phyloP scores from a whole-genome alignment of 2,797 vertebrate species.

The Staurois parvus region DNA sequence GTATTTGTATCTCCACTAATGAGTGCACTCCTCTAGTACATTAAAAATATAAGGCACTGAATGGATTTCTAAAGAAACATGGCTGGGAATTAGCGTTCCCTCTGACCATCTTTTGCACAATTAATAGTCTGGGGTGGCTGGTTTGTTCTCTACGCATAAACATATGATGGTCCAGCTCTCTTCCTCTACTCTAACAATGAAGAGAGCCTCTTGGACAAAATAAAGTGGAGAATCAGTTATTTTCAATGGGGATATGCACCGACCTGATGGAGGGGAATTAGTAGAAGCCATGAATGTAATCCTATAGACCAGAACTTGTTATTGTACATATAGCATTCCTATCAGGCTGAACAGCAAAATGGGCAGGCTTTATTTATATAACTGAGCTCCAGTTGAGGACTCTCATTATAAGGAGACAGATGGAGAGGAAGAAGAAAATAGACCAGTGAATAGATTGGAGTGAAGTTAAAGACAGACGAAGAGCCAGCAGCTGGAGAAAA shows the following conservation, averaged over 20 bases:
- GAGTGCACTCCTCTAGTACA: background rate
- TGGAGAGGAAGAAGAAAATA: background rate
- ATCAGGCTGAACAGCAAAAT: conserved; percentile 6
- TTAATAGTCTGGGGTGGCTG: background rate
- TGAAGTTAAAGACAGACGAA: background rate
- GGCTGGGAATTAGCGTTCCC: background rate
- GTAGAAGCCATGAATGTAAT: conserved; percentile 2
- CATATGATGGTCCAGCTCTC: background rate
- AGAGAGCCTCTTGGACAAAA: conserved; percentile 11
- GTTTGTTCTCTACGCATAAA: background rate
- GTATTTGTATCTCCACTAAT: background rate
- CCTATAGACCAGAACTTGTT: background rate
- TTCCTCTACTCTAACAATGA: background rate
- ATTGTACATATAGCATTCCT: background rate
- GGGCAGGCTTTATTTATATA: conserved; percentile 18
- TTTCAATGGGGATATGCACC: background rate
- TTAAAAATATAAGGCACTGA: background rate
- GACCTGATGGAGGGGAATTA: background rate
- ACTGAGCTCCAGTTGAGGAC: conserved; percentile 10
- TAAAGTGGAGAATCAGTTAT: background rate
- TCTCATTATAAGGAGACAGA: conserved; percentile 12
- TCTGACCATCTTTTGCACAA: conserved; percentile 11
- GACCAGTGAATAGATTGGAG: background rate
- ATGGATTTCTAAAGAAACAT: background rate
- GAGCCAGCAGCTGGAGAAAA: conserved; percentile 2